A percentile compares a stretch with the other conserved stretches of the same genome.
Evolutionary conservation across 2,113 vertebrate genomes (phyloP).

Genomic region (Odontesthes bonariensis): DNA sequence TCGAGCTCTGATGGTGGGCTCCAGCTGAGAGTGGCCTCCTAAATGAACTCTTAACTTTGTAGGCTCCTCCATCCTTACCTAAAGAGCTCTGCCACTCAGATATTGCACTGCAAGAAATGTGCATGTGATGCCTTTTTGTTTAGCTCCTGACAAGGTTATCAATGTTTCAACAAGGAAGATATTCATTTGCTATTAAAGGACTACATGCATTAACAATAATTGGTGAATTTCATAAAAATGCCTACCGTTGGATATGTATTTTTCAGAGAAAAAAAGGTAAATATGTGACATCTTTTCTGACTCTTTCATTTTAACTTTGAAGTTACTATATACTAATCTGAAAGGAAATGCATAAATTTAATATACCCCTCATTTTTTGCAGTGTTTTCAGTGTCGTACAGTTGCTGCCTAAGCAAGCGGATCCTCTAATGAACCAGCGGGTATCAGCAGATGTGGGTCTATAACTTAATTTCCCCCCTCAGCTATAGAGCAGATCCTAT

Average conservation of each 20-base stretch:
- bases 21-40: slow-evolving; percentile 56
- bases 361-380: slow-evolving; percentile 34
- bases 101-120: slow-evolving; percentile 48
- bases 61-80: slow-evolving; percentile 14
- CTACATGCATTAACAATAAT: too few relatives aligned
- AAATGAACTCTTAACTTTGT: slow-evolving; percentile 59
- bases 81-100: slow-evolving; percentile 25
- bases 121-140: background rate
- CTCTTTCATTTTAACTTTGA: background rate
- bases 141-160: background rate
- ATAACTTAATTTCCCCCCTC: slow-evolving; percentile 81
- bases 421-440: slow-evolving; percentile 82
- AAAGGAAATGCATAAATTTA: background rate
- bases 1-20: slow-evolving; percentile 44
- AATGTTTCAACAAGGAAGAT: background rate
- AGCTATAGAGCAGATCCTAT: slow-evolving; percentile 83
- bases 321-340: background rate
- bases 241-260: too few relatives aligned
- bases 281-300: too few relatives aligned
- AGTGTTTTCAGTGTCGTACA: slow-evolving; percentile 48
- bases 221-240: too few relatives aligned
- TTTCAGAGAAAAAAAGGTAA: too few relatives aligned
- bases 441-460: slow-evolving; percentile 82
- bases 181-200: background rate
- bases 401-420: slow-evolving; percentile 73